Conservation (phyloP, 2,888 invertebrate species). For the Leptinotarsa tumamoca region DNA sequence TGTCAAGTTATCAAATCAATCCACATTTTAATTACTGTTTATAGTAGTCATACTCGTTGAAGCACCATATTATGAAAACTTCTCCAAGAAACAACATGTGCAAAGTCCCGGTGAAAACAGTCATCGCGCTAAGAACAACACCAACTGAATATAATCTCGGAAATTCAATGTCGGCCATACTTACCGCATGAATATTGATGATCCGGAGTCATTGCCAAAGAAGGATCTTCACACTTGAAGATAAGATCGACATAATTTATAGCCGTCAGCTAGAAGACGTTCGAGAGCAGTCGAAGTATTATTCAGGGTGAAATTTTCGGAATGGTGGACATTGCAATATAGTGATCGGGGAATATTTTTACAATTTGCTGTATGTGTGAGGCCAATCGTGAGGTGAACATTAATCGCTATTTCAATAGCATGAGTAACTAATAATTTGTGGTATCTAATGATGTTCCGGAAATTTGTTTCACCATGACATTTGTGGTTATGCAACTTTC, state of each 20-base stretch:
- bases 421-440: background rate
- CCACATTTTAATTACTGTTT: no score
- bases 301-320: conserved; percentile 3
- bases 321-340: background rate
- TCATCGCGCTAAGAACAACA: background rate
- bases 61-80: no score
- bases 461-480: background rate
- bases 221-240: conserved; percentile 2
- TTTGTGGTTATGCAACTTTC: background rate
- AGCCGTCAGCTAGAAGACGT: background rate
- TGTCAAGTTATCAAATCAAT: no score
- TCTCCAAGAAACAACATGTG: no score
- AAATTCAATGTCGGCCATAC: background rate
- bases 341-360: background rate
- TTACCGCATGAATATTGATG: conserved; percentile 3
- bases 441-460: background rate
- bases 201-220: background rate
- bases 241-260: background rate
- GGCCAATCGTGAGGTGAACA: background rate
- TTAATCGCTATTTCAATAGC: background rate
- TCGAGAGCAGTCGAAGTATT: background rate
- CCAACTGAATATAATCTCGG: background rate
- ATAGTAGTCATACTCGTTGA: no score
- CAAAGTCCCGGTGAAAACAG: no score
- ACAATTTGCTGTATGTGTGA: background rate